phyloP scores from a whole-genome alignment of 2,113 vertebrate genomes.

The Dendrocopos noguchii region DNA sequence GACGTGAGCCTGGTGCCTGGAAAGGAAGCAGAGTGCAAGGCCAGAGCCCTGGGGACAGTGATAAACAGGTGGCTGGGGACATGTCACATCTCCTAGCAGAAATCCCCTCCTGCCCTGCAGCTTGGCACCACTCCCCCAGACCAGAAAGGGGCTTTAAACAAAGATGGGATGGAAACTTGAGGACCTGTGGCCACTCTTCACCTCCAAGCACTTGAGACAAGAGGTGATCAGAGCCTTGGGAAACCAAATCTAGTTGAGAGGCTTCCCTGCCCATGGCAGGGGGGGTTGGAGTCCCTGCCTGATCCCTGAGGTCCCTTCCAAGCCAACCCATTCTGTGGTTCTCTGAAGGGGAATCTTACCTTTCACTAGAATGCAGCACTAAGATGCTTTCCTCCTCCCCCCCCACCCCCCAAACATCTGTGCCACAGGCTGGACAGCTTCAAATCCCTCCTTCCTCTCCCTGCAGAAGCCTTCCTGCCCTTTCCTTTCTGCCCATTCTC shows the following conservation, averaged over 20 bases:
- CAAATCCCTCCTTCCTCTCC: not conserved
- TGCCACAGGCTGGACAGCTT: not conserved
- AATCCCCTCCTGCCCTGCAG: not conserved
- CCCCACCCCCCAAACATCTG: not conserved
- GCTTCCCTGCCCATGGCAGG: too few species aligned
- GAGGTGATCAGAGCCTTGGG: too few species aligned
- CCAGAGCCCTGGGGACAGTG: not conserved
- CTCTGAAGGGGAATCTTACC: not conserved
- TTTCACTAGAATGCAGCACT: not conserved
- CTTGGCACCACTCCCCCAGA: not conserved
- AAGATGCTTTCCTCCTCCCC: not conserved
- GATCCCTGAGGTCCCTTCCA: too few species aligned
- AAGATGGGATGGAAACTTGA: not conserved
- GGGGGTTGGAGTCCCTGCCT: too few species aligned
- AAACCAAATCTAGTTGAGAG: too few species aligned
- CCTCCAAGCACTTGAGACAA: not conserved
- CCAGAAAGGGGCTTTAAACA: not conserved
- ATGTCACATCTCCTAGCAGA: not conserved
- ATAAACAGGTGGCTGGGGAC: conserved; percentile 29
- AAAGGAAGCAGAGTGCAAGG: conserved; percentile 14
- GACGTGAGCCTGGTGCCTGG: not conserved
- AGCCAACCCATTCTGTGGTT: too few species aligned
- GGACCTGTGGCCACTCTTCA: not conserved
- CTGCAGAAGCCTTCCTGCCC: not conserved
- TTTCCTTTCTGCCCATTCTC: not conserved